These are phyloP conservation scores for Oxytorus armatus DNA, from an alignment of 2,888 invertebrate genomes.

Conservation along the genomic window DNA sequence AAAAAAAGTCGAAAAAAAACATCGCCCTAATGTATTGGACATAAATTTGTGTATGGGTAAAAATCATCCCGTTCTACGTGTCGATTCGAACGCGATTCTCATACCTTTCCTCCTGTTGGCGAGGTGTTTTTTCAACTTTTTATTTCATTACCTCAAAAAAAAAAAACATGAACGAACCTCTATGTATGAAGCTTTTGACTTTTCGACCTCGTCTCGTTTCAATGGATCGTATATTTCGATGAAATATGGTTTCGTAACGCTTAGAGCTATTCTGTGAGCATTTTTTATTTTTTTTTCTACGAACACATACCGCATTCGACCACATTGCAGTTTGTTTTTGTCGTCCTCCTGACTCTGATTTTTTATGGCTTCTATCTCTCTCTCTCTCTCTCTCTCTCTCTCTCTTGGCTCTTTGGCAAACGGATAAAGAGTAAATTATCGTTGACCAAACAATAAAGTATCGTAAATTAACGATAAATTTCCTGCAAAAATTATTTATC, in stretches of 20 bases:
- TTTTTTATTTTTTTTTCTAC: neutral
- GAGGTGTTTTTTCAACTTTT: neutral
- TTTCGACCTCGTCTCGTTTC: constrained; percentile 21
- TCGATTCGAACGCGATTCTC: neutral
- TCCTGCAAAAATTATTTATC: constrained; percentile 1
- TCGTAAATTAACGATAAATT: constrained; percentile 36
- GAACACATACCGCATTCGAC: neutral
- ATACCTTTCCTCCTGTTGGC: neutral
- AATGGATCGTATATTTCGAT: constrained; percentile 41
- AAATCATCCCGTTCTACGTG: neutral
- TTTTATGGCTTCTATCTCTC: constrained; percentile 11
- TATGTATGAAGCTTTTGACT: constrained; percentile 31
- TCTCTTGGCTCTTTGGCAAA: constrained; percentile 20
- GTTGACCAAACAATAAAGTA: constrained; percentile 7
- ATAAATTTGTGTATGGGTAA: neutral
- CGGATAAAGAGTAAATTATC: constrained; percentile 33
- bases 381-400: neutral
- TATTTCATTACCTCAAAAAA: neutral
- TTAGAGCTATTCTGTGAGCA: constrained; percentile 20
- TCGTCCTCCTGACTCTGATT: neutral
- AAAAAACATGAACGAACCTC: neutral
- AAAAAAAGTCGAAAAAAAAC: no score
- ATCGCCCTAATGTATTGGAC: neutral
- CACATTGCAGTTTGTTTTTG: constrained; percentile 16
- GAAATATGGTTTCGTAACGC: constrained; percentile 43